Evolutionary conservation across 2,797 vertebrate species (phyloP).

Genomic region (Antrozous pallidus): DNA sequence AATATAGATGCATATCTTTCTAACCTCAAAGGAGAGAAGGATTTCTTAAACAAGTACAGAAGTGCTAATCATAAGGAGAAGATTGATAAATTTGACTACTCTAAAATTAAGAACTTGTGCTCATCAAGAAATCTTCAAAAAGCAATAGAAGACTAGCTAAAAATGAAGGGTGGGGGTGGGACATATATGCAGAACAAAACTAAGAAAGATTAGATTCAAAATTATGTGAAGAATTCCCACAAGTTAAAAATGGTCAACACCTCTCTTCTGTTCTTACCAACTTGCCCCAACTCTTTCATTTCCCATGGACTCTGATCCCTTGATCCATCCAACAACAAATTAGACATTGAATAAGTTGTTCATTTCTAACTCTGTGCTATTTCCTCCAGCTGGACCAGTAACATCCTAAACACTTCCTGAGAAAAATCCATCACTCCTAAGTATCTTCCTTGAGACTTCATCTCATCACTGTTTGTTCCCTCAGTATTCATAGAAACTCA

Average conservation of each 20-base stretch:
- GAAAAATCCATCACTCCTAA: background rate
- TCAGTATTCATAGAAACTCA: background rate
- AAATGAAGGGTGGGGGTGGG: background rate
- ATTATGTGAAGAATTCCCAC: background rate
- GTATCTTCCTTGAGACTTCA: background rate
- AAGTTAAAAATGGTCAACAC: background rate
- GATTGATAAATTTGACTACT: conserved; percentile 19
- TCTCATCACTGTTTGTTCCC: background rate
- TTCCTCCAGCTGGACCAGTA: background rate
- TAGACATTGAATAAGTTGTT: background rate
- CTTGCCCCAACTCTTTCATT: background rate
- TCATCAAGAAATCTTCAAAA: conserved; percentile 21
- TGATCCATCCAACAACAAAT: background rate
- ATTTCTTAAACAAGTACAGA: conserved; percentile 21
- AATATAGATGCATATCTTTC: background rate
- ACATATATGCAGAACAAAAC: background rate
- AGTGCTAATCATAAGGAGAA: conserved; percentile 28
- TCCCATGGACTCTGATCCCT: background rate
- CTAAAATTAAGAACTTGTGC: conserved; percentile 41
- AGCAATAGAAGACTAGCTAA: background rate
- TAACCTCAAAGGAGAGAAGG: background rate
- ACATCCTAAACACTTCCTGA: background rate
- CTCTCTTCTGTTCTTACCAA: background rate
- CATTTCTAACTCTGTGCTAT: background rate
- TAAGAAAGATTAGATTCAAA: background rate